Conservation (phyloP, 2,888 invertebrate genomes). For the Drosophila sordidula region DNA sequence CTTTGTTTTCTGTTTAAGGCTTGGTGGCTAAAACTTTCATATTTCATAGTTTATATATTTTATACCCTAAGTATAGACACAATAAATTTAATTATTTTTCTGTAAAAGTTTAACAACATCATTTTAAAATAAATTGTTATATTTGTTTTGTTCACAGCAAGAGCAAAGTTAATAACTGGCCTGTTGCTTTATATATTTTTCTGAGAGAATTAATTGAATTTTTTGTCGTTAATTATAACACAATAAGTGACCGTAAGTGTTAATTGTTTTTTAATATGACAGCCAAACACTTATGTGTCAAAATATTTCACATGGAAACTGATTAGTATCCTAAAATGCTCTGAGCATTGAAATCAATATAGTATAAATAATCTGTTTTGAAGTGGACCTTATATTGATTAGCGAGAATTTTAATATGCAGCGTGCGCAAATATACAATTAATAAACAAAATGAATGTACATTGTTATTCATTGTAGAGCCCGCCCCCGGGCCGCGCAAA, state of each 20-base stretch:
- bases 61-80: too few species aligned
- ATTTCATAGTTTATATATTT: too few species aligned
- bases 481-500: constrained; percentile 1
- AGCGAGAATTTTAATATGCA: constrained; percentile 69
- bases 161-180: too few species aligned
- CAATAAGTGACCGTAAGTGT: background rate
- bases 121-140: too few species aligned
- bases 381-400: constrained; percentile 86
- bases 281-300: background rate
- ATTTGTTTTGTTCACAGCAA: too few species aligned
- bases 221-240: background rate
- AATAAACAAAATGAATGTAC: constrained; percentile 73
- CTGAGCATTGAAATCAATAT: constrained; percentile 38
- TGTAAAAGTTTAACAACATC: too few species aligned
- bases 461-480: constrained; percentile 68
- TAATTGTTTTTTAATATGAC: background rate
- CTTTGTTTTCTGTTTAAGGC: too few species aligned
- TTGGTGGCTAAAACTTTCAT: too few species aligned
- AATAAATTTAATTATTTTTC: background rate
- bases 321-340: constrained; percentile 11
- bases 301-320: constrained; percentile 1
- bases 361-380: constrained; percentile 51
- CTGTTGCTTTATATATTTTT: background rate
- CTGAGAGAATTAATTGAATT: background rate
- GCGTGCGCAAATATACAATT: constrained; percentile 73